A percentile compares a stretch with the other conserved stretches of the same genome.
Evolutionary conservation across 1,140 invertebrate species (phyloP).

Genomic region (Antheraea mylitta): DNA sequence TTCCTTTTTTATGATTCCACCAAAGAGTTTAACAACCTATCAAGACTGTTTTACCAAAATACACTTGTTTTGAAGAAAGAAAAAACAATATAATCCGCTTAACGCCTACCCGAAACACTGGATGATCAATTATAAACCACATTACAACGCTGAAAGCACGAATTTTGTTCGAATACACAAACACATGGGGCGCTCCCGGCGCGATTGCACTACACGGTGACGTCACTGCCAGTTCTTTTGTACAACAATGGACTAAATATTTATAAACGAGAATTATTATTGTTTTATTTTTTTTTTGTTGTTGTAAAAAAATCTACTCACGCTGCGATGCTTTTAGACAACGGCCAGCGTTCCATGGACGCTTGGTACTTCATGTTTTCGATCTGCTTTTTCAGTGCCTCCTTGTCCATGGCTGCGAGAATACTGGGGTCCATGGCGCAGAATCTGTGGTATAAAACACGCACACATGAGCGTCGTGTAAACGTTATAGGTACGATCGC

Average conservation of each 20-base stretch:
- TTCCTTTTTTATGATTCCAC: not conserved
- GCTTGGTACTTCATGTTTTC: constrained; percentile 98
- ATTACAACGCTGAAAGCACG: constrained; percentile 45
- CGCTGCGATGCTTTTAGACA: constrained; percentile 96
- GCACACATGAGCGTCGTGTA: constrained; percentile 52
- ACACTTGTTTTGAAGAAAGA: constrained; percentile 31
- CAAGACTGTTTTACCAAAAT: not conserved
- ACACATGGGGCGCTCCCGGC: constrained; percentile 50
- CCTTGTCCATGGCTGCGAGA: constrained; percentile 96
- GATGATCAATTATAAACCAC: constrained; percentile 45
- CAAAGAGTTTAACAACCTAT: not conserved
- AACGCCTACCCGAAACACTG: constrained; percentile 30
- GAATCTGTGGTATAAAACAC: constrained; percentile 76
- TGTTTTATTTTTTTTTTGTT: constrained; percentile 23
- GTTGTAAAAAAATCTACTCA: constrained; percentile 82
- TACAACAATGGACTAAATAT: constrained; percentile 20
- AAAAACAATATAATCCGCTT: constrained; percentile 32
- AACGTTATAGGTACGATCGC: constrained; percentile 1
- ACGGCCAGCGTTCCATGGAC: constrained; percentile 96
- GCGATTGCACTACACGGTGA: constrained; percentile 59
- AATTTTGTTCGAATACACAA: constrained; percentile 43
- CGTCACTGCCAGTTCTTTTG: constrained; percentile 36
- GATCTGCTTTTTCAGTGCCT: constrained; percentile 97
- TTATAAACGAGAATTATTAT: not conserved
- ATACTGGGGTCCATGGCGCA: constrained; percentile 93